A percentile compares a stretch with the other conserved stretches of the same genome.
phyloP scores from a whole-genome alignment of 2,113 vertebrate genomes.

The Neolamprologus caudopunctatus region DNA sequence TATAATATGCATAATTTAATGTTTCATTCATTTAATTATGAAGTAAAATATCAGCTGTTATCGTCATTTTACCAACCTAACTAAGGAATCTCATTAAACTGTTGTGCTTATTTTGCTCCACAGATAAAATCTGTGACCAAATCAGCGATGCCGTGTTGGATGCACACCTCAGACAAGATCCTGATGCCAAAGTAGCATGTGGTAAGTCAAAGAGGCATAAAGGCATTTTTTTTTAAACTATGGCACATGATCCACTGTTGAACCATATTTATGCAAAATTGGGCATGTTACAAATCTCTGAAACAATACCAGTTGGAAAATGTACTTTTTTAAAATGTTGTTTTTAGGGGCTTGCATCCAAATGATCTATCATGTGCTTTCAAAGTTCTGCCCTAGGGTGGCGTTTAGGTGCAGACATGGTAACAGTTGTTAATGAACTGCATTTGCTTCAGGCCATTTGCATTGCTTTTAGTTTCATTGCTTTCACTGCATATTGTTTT shows the following conservation, averaged over 20 bases:
- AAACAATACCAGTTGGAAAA: neutral
- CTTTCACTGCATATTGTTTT: neutral
- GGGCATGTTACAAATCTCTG: neutral
- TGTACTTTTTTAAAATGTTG: neutral
- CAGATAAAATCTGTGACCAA: conserved; percentile 75
- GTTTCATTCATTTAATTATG: neutral
- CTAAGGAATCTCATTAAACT: neutral
- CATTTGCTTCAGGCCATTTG: neutral
- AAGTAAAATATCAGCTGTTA: neutral
- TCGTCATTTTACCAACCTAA: neutral
- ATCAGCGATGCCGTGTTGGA: conserved; percentile 74
- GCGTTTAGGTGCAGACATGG: rapidly evolving
- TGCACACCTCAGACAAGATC: conserved; percentile 70
- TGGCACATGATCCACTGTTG: neutral
- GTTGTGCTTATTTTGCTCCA: neutral
- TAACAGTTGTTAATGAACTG: neutral
- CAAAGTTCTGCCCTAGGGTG: neutral
- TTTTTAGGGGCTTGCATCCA: neutral
- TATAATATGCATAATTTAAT: neutral
- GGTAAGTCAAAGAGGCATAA: conserved; percentile 43
- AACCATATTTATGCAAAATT: neutral
- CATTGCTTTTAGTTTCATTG: neutral
- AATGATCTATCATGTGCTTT: neutral
- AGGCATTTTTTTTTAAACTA: neutral
- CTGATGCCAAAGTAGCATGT: conserved; percentile 73